These are phyloP conservation scores for Rutilus rutilus DNA, from an alignment of 2,113 vertebrate genomes.

Conservation along the genomic window DNA sequence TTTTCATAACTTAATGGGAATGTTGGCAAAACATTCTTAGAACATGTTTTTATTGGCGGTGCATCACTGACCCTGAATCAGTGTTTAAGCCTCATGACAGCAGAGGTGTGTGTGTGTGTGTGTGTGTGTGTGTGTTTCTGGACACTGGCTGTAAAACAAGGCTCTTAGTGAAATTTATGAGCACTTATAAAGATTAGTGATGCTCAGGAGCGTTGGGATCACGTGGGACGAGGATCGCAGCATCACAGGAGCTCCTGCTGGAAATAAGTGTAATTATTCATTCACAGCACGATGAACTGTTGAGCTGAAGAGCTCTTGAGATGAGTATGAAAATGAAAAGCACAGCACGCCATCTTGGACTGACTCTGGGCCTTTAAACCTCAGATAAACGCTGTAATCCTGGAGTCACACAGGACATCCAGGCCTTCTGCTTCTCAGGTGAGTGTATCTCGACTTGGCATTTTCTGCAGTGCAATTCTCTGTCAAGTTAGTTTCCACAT, in stretches of 20 bases:
- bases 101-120: no score
- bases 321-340: constrained; percentile 45
- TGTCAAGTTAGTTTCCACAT: no score
- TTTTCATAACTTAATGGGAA: no score
- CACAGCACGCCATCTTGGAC: neutral
- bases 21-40: no score
- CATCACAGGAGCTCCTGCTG: neutral
- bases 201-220: constrained; percentile 22
- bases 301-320: constrained; percentile 47
- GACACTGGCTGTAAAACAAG: constrained; percentile 38
- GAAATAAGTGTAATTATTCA: neutral
- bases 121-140: constrained; percentile 27
- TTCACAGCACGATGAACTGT: constrained; percentile 42
- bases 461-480: no score
- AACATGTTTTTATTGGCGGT: neutral
- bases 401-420: neutral
- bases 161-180: constrained; percentile 49
- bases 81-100: neutral
- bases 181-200: constrained; percentile 61
- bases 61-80: constrained; percentile 46
- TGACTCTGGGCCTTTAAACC: neutral
- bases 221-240: neutral
- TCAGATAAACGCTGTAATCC: neutral
- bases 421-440: no score
- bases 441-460: no score